Evolutionary conservation across 2,888 invertebrate genomes (phyloP).

Genomic region (Alsophila aescularia): DNA sequence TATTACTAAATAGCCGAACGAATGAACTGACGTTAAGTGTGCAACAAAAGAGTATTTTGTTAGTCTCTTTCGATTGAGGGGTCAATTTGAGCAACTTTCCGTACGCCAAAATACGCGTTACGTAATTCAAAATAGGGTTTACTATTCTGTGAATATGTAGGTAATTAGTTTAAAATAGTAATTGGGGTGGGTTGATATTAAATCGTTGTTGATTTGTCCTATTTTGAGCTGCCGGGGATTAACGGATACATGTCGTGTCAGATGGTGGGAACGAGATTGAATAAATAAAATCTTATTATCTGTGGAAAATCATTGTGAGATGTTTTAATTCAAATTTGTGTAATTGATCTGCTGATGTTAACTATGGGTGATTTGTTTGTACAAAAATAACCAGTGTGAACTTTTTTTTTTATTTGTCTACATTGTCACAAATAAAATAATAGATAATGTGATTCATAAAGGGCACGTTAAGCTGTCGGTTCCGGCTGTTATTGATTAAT

Average conservation of each 20-base stretch:
- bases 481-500: too few relatives aligned
- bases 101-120: neutral
- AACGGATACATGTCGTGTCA: conserved; percentile 61
- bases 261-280: conserved; percentile 38
- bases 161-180: conserved; percentile 30
- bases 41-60: conserved; percentile 65
- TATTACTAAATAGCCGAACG: conserved; percentile 71
- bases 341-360: too few relatives aligned
- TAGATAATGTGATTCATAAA: too few relatives aligned
- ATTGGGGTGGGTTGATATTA: conserved; percentile 38
- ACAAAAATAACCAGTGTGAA: too few relatives aligned
- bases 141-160: neutral
- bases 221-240: conserved; percentile 52
- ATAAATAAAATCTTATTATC: conserved; percentile 1
- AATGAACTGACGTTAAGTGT: conserved; percentile 71
- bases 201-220: conserved; percentile 37
- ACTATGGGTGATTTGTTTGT: too few relatives aligned
- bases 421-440: too few relatives aligned
- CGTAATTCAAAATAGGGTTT: neutral
- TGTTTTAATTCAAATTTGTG: too few relatives aligned
- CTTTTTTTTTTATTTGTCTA: too few relatives aligned
- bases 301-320: too few relatives aligned
- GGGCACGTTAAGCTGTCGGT: too few relatives aligned
- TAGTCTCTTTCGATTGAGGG: conserved; percentile 35
- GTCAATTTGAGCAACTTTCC: conserved; percentile 4